These are phyloP conservation scores for Orchesella cincta DNA, from an alignment of 1,140 invertebrate genomes.

Conservation along the genomic window DNA sequence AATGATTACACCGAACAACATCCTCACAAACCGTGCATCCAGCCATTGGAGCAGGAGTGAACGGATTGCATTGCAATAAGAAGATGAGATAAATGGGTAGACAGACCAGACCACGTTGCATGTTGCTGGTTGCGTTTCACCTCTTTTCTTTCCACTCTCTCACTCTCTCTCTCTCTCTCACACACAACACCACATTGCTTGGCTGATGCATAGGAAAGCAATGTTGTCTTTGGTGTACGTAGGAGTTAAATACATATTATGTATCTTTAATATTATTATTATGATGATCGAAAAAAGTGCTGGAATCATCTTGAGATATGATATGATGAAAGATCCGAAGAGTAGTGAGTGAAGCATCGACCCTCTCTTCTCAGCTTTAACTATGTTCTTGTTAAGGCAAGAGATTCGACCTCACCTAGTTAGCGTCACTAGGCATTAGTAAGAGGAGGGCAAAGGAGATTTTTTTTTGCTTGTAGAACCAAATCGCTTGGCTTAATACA, in stretches of 20 bases:
- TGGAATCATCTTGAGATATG: slow-evolving; percentile 26
- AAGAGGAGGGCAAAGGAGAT: neutral
- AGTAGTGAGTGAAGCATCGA: neutral
- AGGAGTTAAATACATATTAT: slow-evolving; percentile 3
- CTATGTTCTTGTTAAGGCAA: slow-evolving; percentile 26
- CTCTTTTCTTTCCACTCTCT: neutral
- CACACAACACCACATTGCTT: neutral
- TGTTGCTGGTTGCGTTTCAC: neutral
- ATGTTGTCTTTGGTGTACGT: too few species aligned
- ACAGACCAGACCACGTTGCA: slow-evolving; percentile 11
- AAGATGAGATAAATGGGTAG: slow-evolving; percentile 9
- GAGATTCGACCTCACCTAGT: slow-evolving; percentile 22
- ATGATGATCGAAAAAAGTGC: slow-evolving; percentile 20
- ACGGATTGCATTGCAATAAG: neutral
- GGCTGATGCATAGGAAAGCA: neutral
- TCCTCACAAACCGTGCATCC: neutral
- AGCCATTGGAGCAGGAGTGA: neutral
- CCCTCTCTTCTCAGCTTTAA: slow-evolving; percentile 7
- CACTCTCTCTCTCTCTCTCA: too few species aligned
- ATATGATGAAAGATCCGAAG: slow-evolving; percentile 21
- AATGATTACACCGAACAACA: slow-evolving; percentile 8
- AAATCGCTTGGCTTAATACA: neutral
- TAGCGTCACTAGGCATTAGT: neutral
- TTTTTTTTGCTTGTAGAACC: neutral
- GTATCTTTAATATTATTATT: neutral